Base-by-base conservation (phyloP, 2,797 vertebrate species). In the Lagocephalus sceleratus region DNA sequence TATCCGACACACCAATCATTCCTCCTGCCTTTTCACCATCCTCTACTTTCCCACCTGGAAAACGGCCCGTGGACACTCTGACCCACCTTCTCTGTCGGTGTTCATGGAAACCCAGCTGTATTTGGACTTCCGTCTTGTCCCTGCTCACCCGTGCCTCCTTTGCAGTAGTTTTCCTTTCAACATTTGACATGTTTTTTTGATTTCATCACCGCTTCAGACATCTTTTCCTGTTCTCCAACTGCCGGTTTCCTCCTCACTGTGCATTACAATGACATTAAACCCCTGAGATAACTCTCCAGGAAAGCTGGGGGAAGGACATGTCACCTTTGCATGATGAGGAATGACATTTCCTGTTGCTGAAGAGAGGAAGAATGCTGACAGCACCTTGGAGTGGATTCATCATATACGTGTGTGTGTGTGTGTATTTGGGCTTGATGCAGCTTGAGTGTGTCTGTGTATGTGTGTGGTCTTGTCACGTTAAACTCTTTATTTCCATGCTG, bases 401-500 rank as follows among this genome's bases (percentile, higher is more conserved):
- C 12, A 10, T 12, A 35, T 42, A 10, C 0, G 14, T 56, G 45
- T 47, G 26, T 54, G 9, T 55, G 46, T 32, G 9, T 46, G 9
- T 38, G n/a, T 29, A 10, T 10, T 15, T 23, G 40, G 38, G 21
- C 0, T 14, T 35, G 32, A 35, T 35, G 12, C 32, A 35, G 32
- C 9, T 54, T 52, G 23, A 47, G 25, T 47, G n/a, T 29, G 20
- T 23, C 29, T 38, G 38, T 42, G 40, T 8, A 22, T 26, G 22
- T 6, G 19, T 45, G 1, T 45, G 43, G 20, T 20, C 42, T 35
- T 62, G 47, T 65, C 55, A 56, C 17, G 56, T 78, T 57, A 54
- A 43, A 56, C 57, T 82, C 74, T 52, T 63, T 5, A 52, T 66
- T 67, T 63, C 38, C 56, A 54, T 55, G 39, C 56, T 57, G 16